Conservation (phyloP, 2,888 invertebrate species). For the Pachydiplax longipennis region DNA sequence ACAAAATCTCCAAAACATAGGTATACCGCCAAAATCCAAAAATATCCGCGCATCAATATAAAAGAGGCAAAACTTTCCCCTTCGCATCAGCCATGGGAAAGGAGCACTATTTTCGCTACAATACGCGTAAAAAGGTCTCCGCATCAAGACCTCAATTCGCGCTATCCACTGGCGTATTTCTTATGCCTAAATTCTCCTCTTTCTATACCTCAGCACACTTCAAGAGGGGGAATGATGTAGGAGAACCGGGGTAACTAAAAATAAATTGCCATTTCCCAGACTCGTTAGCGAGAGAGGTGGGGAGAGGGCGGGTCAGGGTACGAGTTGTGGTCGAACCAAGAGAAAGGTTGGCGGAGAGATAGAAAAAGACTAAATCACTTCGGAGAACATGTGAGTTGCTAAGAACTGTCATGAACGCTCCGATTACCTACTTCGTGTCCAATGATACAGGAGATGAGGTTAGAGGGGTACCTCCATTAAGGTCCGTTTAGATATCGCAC, state of each 20-base stretch:
- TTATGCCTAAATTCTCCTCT: neutral
- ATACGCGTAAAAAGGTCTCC: neutral
- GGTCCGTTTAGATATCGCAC: too few species aligned
- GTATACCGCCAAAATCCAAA: neutral
- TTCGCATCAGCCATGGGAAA: neutral
- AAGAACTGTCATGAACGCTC: too few species aligned
- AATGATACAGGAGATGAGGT: too few species aligned
- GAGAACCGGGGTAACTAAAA: constrained; percentile 35
- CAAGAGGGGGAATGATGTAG: constrained; percentile 14
- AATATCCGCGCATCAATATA: neutral
- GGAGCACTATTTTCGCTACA: neutral
- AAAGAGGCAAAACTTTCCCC: neutral
- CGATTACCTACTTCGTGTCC: too few species aligned
- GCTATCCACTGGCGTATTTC: neutral
- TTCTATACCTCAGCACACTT: neutral
- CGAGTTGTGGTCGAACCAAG: neutral
- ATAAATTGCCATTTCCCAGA: constrained; percentile 43
- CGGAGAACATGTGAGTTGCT: neutral
- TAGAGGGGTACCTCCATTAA: too few species aligned
- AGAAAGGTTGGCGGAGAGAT: neutral
- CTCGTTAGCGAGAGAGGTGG: constrained; percentile 10
- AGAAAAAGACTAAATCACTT: neutral
- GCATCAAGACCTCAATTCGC: neutral
- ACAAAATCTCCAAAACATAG: neutral
- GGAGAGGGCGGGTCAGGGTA: constrained; percentile 3